Percentiles rank a stretch among this genome's conserved stretches.
These are phyloP conservation scores for Pomacea canaliculata DNA, from an alignment of 2,888 invertebrate species.

Conservation along the genomic window DNA sequence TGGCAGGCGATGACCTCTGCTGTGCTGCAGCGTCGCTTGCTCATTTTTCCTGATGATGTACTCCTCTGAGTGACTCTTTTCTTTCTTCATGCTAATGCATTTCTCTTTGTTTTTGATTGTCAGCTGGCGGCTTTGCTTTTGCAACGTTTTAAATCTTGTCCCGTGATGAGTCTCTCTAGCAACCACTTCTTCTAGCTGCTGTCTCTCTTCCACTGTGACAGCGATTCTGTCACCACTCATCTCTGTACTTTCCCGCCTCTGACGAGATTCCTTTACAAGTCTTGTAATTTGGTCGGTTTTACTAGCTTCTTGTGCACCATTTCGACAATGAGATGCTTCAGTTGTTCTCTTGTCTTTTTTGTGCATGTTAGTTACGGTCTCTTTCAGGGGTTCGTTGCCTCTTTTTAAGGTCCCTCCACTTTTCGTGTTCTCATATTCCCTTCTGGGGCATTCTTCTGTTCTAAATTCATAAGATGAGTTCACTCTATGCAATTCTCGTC, in stretches of 20 bases:
- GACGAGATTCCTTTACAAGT: constrained; percentile 1
- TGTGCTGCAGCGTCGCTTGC: not conserved
- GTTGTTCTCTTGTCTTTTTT: too few species aligned
- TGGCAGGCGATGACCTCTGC: not conserved
- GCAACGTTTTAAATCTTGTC: not conserved
- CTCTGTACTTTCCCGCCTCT: not conserved
- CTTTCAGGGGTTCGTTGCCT: too few species aligned
- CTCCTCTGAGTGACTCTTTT: constrained; percentile 8
- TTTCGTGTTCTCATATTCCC: not conserved
- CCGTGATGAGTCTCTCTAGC: not conserved
- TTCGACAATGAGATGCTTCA: too few species aligned
- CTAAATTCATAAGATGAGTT: not conserved
- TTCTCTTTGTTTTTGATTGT: constrained; percentile 4
- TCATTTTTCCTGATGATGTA: constrained; percentile 10
- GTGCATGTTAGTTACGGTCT: too few species aligned
- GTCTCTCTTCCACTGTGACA: constrained; percentile 5
- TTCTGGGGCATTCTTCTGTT: not conserved
- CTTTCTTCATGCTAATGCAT: constrained; percentile 1
- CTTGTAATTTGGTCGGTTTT: not conserved
- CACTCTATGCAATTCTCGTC: not conserved
- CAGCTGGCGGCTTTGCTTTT: not conserved
- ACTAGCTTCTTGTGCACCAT: not conserved
- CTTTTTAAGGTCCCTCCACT: not conserved
- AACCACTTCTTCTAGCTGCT: not conserved
- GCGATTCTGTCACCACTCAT: not conserved